Evolutionary conservation across 2,888 invertebrate genomes (phyloP).

Genomic region (Polyommatus icarus): DNA sequence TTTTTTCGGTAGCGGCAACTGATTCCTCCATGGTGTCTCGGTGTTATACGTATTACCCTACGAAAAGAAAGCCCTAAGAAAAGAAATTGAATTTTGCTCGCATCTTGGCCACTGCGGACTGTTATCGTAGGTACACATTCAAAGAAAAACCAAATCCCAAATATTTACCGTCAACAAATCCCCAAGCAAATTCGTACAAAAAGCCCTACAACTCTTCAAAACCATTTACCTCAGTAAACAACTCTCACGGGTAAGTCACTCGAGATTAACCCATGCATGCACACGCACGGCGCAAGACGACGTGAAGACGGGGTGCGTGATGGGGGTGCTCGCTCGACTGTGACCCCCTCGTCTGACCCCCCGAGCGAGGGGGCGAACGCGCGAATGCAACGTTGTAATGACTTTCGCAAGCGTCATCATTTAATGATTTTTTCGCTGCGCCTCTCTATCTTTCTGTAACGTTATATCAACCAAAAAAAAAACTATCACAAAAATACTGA

Average conservation of each 20-base stretch:
- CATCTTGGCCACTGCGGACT: too few relatives aligned
- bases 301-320: conserved; percentile 43
- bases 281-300: conserved; percentile 22
- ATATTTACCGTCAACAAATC: not conserved
- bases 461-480: too few relatives aligned
- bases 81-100: too few relatives aligned
- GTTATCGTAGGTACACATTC: not conserved
- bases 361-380: conserved; percentile 8
- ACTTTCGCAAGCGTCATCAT: conserved; percentile 18
- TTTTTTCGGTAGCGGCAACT: too few relatives aligned
- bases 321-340: conserved; percentile 66
- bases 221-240: conserved; percentile 11
- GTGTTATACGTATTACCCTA: too few relatives aligned
- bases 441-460: too few relatives aligned
- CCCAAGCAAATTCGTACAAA: not conserved
- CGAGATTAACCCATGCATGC: conserved; percentile 16
- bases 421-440: not conserved
- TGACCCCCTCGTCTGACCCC: conserved; percentile 48
- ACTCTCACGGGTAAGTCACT: not conserved
- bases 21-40: too few relatives aligned
- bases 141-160: not conserved
- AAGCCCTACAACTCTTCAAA: not conserved
- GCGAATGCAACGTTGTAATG: not conserved
- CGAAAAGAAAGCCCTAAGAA: too few relatives aligned
- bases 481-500: too few relatives aligned